These are phyloP conservation scores for Percopsis omiscomaycus DNA, from an alignment of 2,797 vertebrate species.

Conservation along the genomic window DNA sequence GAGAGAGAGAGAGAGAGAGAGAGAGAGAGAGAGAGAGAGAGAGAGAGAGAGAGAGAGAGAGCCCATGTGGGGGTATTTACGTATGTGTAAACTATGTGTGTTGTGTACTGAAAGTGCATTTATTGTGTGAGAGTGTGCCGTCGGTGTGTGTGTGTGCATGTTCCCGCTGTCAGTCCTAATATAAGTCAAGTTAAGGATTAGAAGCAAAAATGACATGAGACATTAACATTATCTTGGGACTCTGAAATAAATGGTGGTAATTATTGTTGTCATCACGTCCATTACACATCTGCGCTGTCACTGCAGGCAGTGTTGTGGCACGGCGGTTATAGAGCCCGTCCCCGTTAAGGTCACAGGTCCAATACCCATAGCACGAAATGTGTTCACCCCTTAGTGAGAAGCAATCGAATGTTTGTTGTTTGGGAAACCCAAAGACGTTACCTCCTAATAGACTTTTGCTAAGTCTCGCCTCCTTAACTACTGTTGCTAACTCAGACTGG, in stretches of 20 bases:
- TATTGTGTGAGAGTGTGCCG: conserved; percentile 5
- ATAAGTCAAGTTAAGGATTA: conserved; percentile 55
- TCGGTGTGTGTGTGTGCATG: conserved; percentile 10
- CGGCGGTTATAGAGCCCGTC: conserved; percentile 34
- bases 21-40: not conserved
- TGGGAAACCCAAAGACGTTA: too few relatives aligned
- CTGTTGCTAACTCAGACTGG: too few relatives aligned
- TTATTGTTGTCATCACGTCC: conserved; percentile 61
- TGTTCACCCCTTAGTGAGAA: conserved; percentile 48
- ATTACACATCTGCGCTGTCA: conserved; percentile 45
- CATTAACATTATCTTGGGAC: conserved; percentile 60
- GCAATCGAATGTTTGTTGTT: not conserved
- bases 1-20: too few relatives aligned
- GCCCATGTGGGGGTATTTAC: not conserved
- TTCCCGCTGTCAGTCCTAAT: conserved; percentile 49
- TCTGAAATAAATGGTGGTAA: conserved; percentile 63
- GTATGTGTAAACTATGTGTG: not conserved
- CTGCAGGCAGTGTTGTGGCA: conserved; percentile 32
- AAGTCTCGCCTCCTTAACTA: too few relatives aligned
- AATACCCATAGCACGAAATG: conserved; percentile 46
- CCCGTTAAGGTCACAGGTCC: conserved; percentile 63
- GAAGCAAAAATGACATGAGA: conserved; percentile 59
- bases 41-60: not conserved
- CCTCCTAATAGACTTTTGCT: too few relatives aligned
- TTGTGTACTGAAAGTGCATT: conserved; percentile 22